These are phyloP conservation scores for Myotis myotis DNA, from an alignment of 2,797 vertebrate genomes.

Conservation along the genomic window DNA sequence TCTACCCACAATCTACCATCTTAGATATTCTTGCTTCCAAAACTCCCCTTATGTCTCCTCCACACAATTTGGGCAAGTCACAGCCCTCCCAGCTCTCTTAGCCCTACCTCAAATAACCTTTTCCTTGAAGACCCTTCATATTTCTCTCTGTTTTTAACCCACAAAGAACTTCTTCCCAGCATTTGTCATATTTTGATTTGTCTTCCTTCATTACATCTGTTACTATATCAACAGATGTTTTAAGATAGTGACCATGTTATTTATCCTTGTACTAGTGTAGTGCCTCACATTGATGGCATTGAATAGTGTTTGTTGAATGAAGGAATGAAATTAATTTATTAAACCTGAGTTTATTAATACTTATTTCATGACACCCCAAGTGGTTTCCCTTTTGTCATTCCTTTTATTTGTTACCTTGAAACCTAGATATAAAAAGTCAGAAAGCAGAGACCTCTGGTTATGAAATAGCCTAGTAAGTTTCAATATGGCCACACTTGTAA, in stretches of 20 bases:
- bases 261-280: neutral
- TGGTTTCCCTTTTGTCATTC: constrained; percentile 12
- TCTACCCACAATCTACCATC: neutral
- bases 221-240: neutral
- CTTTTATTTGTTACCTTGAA: constrained; percentile 22
- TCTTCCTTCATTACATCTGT: neutral
- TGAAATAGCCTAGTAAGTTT: constrained; percentile 54
- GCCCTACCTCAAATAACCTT: neutral
- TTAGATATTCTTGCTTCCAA: neutral
- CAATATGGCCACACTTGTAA: constrained; percentile 1
- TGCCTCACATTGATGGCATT: neutral
- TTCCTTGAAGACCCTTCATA: neutral
- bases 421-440: constrained; percentile 22
- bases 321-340: neutral
- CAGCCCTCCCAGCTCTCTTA: neutral
- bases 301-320: neutral
- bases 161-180: neutral
- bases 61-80: neutral
- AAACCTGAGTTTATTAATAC: constrained; percentile 51
- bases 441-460: neutral
- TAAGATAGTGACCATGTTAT: neutral
- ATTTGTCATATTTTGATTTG: constrained; percentile 3
- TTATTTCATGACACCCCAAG: constrained; percentile 27
- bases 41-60: neutral
- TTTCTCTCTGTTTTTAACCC: neutral